These are phyloP conservation scores for Ailurus styani DNA, from an alignment of 2,113 vertebrate genomes.

Conservation along the genomic window DNA sequence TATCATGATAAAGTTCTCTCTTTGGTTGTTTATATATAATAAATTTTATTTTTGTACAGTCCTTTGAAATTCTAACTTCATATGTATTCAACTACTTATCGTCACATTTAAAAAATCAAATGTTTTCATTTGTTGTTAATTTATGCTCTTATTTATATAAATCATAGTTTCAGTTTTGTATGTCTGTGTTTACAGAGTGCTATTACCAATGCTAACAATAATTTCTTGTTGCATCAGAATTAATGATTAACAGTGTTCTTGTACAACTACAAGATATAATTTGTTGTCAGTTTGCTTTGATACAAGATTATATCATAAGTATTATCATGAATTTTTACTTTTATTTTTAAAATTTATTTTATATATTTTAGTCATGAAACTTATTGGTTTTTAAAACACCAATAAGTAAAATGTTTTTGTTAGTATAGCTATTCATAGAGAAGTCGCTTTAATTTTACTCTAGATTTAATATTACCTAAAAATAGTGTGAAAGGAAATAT, in stretches of 20 bases:
- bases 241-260: not conserved
- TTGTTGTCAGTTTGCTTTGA: not conserved
- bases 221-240: not conserved
- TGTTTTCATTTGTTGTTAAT: not conserved
- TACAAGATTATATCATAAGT: not conserved
- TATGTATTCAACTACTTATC: not conserved
- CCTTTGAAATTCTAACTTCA: not conserved
- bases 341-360: not conserved
- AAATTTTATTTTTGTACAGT: not conserved
- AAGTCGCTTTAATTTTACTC: not conserved
- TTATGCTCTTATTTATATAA: not conserved
- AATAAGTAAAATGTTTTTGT: not conserved
- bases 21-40: not conserved
- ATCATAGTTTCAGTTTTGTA: not conserved
- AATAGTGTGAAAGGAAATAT: not conserved
- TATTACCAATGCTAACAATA: not conserved
- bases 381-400: not conserved
- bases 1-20: not conserved
- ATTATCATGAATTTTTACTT: not conserved
- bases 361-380: not conserved
- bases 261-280: not conserved
- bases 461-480: not conserved
- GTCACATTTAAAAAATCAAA: not conserved
- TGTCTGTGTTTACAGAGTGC: not conserved
- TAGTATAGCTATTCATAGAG: not conserved